Conservation (phyloP, 2,113 vertebrate species). For the Pseudolaguvia tuberculata region DNA sequence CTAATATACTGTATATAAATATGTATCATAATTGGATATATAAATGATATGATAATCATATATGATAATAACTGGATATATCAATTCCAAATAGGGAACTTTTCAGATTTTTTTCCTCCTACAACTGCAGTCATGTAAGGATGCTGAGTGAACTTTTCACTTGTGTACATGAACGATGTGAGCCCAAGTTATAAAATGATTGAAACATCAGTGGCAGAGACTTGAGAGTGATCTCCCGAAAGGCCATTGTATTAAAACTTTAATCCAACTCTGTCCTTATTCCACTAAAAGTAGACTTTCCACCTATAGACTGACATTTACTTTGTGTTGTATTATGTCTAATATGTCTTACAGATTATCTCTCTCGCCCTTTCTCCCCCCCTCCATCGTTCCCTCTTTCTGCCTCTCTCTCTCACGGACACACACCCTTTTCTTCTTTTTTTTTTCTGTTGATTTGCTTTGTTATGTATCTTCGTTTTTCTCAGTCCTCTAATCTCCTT, state of each 20-base stretch:
- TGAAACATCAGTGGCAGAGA: slow-evolving; percentile 10
- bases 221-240: slow-evolving; percentile 3
- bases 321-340: not conserved
- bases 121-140: not conserved
- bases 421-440: not conserved
- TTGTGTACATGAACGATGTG: not conserved
- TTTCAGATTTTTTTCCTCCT: not conserved
- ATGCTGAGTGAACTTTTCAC: not conserved
- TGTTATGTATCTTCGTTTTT: not conserved
- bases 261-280: not conserved
- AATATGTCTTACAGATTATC: not conserved
- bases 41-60: too few relatives aligned
- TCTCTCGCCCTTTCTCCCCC: not conserved
- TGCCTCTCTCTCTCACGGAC: not conserved
- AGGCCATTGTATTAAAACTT: slow-evolving; percentile 7
- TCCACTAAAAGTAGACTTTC: not conserved
- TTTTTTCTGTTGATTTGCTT: not conserved
- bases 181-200: not conserved
- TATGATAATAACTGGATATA: not conserved
- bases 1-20: too few relatives aligned
- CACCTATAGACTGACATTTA: slow-evolving; percentile 19
- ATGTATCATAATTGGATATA: too few relatives aligned
- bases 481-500: not conserved
- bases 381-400: too few relatives aligned
- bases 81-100: not conserved